Conservation (phyloP, 2,888 invertebrate genomes). For the Girardia tigrina region DNA sequence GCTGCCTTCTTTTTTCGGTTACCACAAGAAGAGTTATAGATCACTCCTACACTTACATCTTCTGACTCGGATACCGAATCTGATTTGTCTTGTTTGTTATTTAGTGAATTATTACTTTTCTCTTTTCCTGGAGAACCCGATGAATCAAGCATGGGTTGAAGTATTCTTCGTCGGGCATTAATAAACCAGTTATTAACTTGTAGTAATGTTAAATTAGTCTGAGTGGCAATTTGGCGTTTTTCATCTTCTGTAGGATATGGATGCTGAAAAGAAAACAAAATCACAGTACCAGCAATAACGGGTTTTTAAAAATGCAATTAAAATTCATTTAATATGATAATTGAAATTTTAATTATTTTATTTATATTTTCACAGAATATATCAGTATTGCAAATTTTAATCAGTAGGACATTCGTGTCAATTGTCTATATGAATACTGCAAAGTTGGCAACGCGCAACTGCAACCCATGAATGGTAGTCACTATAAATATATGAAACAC, state of each 20-base stretch:
- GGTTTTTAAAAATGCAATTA: background rate
- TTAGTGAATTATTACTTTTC: background rate
- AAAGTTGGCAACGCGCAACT: slow-evolving; percentile 2
- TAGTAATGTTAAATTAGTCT: slow-evolving; percentile 71
- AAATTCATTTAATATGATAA: background rate
- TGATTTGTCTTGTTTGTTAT: background rate
- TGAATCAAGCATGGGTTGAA: slow-evolving; percentile 77
- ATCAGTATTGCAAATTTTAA: slow-evolving; percentile 24
- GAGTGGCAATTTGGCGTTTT: slow-evolving; percentile 71
- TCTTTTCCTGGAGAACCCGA: slow-evolving; percentile 29
- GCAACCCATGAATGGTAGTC: slow-evolving; percentile 23
- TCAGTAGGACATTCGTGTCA: slow-evolving; percentile 1
- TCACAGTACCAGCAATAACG: too few relatives aligned
- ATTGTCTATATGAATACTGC: slow-evolving; percentile 4
- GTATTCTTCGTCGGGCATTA: slow-evolving; percentile 73
- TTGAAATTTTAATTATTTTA: background rate
- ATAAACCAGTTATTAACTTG: slow-evolving; percentile 65
- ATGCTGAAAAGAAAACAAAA: slow-evolving; percentile 57
- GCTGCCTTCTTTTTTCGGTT: slow-evolving; percentile 35
- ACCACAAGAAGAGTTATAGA: slow-evolving; percentile 14
- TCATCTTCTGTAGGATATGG: slow-evolving; percentile 89
- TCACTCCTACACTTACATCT: background rate
- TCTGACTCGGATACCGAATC: background rate
- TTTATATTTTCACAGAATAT: background rate
- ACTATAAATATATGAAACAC: slow-evolving; percentile 8